A percentile compares a stretch with the other conserved stretches of the same genome.
phyloP scores from a whole-genome alignment of 2,888 invertebrate species.

The Mythimna albipuncta region DNA sequence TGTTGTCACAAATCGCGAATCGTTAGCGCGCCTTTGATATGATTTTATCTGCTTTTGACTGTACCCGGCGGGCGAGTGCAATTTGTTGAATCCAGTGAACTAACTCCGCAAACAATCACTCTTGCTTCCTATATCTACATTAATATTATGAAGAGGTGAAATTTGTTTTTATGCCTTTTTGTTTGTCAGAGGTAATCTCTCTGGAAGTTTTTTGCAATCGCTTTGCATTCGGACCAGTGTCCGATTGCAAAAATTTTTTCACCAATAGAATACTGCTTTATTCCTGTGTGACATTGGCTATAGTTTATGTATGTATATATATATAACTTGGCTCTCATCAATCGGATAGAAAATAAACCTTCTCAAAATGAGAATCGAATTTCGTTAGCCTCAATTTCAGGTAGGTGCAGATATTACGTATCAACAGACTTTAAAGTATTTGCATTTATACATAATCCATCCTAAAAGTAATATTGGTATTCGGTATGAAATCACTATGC shows the following conservation, averaged over 20 bases:
- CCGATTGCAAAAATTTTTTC: no score
- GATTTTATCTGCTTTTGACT: no score
- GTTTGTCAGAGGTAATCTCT: no score
- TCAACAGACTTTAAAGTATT: conserved; percentile 8
- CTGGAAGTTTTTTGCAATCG: no score
- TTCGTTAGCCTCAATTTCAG: conserved; percentile 17
- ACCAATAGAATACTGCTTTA: no score
- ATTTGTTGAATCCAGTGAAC: conserved; percentile 28
- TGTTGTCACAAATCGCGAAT: no score
- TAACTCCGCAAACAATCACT: conserved; percentile 36
- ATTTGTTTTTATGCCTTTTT: no score
- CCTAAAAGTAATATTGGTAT: conserved; percentile 9
- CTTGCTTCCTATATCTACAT: not conserved
- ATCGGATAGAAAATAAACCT: conserved; percentile 11
- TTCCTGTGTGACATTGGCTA: no score
- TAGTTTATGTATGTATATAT: no score
- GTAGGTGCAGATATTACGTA: conserved; percentile 15
- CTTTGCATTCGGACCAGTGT: no score
- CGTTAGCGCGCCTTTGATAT: no score
- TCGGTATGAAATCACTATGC: conserved; percentile 7
- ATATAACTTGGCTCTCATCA: conserved; percentile 25
- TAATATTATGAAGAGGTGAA: not conserved
- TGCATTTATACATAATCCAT: conserved; percentile 16
- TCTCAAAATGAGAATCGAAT: conserved; percentile 17
- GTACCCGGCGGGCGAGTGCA: not conserved